These are phyloP conservation scores for Pseudomyrmex flavicornis DNA, from an alignment of 1,140 invertebrate species.

Conservation along the genomic window DNA sequence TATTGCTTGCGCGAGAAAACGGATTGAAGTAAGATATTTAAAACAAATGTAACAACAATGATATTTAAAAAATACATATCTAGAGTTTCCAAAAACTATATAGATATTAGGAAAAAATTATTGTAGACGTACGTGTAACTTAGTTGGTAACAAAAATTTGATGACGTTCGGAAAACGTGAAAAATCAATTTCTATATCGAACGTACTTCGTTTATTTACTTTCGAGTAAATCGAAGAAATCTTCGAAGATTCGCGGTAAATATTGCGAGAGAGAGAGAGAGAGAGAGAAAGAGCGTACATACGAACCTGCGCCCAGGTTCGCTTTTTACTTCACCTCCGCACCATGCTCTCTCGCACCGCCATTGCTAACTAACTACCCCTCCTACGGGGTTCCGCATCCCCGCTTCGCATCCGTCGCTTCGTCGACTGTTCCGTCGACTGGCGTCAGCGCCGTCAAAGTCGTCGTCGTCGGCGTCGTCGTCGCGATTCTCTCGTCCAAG, in stretches of 20 bases:
- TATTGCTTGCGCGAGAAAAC: too few species aligned
- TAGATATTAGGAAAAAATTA: too few species aligned
- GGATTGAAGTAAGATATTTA: too few species aligned
- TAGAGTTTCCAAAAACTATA: too few species aligned
- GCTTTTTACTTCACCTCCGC: slow-evolving; percentile 34
- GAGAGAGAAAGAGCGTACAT: neutral
- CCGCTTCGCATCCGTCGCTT: slow-evolving; percentile 63
- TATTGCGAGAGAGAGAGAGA: slow-evolving; percentile 17
- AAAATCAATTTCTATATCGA: neutral
- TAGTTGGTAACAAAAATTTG: too few species aligned
- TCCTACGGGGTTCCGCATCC: slow-evolving; percentile 56
- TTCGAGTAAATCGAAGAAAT: slow-evolving; percentile 15
- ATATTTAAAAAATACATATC: too few species aligned
- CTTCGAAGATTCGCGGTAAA: slow-evolving; percentile 35
- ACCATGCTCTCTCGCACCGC: slow-evolving; percentile 54
- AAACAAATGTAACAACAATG: too few species aligned
- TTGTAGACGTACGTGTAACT: too few species aligned
- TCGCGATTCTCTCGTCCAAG: slow-evolving; percentile 21
- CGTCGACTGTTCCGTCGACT: slow-evolving; percentile 63
- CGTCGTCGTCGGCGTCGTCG: slow-evolving; percentile 52
- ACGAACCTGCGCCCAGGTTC: slow-evolving; percentile 71
- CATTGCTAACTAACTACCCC: slow-evolving; percentile 44
- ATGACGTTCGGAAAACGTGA: neutral
- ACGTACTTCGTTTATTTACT: neutral
- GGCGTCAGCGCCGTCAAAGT: slow-evolving; percentile 62